Evolutionary conservation across 2,113 vertebrate species (phyloP).

Genomic region (Equus quagga): DNA sequence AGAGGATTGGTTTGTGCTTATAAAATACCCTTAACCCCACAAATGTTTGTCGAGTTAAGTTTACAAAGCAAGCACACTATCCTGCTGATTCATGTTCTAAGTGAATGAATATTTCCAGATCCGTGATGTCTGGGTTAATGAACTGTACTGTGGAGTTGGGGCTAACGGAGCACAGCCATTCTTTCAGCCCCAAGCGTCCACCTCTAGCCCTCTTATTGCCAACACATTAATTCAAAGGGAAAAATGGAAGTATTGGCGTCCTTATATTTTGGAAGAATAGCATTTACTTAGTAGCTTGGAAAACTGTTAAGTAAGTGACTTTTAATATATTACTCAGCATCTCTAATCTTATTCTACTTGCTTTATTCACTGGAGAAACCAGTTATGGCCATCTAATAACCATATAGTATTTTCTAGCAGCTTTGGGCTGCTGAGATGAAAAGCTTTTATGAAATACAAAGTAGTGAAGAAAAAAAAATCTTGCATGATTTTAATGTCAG

Average conservation of each 20-base stretch:
- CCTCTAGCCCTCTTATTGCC: not conserved
- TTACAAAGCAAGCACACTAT: constrained; percentile 2
- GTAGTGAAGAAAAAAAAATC: constrained; percentile 10
- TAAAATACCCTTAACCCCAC: constrained; percentile 39
- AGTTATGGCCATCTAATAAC: not conserved
- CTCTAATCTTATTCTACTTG: not conserved
- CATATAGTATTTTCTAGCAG: constrained; percentile 42
- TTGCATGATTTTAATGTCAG: constrained; percentile 69
- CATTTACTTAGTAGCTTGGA: constrained; percentile 18
- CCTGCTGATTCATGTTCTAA: constrained; percentile 68
- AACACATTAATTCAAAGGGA: not conserved
- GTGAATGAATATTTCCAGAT: constrained; percentile 61
- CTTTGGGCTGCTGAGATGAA: constrained; percentile 57
- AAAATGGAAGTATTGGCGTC: not conserved
- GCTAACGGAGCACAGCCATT: not conserved
- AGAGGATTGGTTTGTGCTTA: constrained; percentile 30
- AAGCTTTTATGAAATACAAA: constrained; percentile 69
- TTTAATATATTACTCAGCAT: not conserved
- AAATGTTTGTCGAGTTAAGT: constrained; percentile 45
- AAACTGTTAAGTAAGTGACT: constrained; percentile 21
- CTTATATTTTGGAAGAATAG: not conserved
- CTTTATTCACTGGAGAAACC: not conserved
- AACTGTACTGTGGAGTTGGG: not conserved
- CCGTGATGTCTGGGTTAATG: not conserved
- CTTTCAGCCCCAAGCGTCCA: not conserved